These are phyloP conservation scores for Poeciliopsis retropinna DNA, from an alignment of 2,113 vertebrate genomes.

Conservation along the genomic window DNA sequence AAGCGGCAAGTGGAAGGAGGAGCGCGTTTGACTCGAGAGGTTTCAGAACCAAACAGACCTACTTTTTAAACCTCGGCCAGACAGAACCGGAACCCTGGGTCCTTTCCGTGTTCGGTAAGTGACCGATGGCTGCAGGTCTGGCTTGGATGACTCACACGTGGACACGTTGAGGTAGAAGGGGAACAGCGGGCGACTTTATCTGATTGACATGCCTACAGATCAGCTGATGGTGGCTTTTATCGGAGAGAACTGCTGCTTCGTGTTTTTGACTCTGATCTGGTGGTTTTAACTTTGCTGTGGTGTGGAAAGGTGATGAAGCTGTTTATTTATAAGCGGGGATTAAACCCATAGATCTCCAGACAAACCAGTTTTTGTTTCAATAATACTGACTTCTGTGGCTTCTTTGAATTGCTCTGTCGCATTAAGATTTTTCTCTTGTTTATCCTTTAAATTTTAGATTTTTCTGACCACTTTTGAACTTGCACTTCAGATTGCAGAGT, in stretches of 20 bases:
- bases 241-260: background rate
- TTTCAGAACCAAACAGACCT: background rate
- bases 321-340: background rate
- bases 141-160: background rate
- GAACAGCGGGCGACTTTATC: background rate
- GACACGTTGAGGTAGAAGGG: no score
- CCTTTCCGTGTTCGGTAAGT: constrained; percentile 52
- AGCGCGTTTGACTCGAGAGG: background rate
- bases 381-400: background rate
- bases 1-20: constrained; percentile 31
- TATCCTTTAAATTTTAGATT: background rate
- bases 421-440: background rate
- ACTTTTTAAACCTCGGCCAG: background rate
- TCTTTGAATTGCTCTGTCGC: background rate
- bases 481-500: no score
- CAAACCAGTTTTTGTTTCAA: constrained; percentile 61
- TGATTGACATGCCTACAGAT: background rate
- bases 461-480: background rate
- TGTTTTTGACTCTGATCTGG: background rate
- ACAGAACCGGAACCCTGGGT: constrained; percentile 39
- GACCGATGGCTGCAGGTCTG: background rate
- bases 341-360: constrained; percentile 27
- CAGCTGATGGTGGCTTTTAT: background rate
- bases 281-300: background rate
- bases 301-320: background rate